Conservation (phyloP, 2,797 vertebrate species). For the Acrossocheilus fasciatus region DNA sequence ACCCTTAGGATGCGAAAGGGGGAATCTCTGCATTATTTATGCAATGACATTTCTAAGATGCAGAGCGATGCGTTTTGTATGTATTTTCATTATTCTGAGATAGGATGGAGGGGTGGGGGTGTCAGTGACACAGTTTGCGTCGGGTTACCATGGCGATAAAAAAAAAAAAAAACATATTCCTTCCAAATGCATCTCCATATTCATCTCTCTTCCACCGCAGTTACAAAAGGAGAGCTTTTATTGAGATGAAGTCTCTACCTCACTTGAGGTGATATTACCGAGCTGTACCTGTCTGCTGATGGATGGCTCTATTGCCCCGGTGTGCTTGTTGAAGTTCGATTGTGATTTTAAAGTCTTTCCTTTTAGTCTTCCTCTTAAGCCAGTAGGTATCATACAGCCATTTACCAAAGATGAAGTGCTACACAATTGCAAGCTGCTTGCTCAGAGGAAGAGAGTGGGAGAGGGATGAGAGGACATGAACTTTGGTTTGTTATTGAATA, state of each 20-base stretch:
- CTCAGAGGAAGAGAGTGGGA: slow-evolving; percentile 7
- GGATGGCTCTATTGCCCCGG: slow-evolving; percentile 66
- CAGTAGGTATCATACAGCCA: slow-evolving; percentile 30
- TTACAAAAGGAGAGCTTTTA: slow-evolving; percentile 71
- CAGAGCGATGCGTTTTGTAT: slow-evolving; percentile 65
- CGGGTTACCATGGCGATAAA: slow-evolving; percentile 61
- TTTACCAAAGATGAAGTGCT: slow-evolving; percentile 45
- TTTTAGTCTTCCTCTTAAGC: slow-evolving; percentile 34
- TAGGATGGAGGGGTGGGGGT: slow-evolving; percentile 33
- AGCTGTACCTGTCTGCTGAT: slow-evolving; percentile 65
- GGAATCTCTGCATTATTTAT: slow-evolving; percentile 75
- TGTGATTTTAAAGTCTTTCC: slow-evolving; percentile 58
- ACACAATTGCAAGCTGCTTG: slow-evolving; percentile 18
- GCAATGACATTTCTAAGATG: slow-evolving; percentile 74
- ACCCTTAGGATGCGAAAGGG: slow-evolving; percentile 43
- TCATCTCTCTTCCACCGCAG: slow-evolving; percentile 64
- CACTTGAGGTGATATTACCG: slow-evolving; percentile 75
- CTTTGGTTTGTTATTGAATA: not conserved
- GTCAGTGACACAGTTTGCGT: slow-evolving; percentile 63
- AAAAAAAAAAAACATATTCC: slow-evolving; percentile 52
- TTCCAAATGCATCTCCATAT: slow-evolving; percentile 72
- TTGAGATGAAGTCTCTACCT: slow-evolving; percentile 77
- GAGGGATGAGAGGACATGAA: slow-evolving; percentile 17
- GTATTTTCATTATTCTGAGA: slow-evolving; percentile 76
- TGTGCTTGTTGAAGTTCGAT: slow-evolving; percentile 55